These are phyloP conservation scores for Epinephelus lanceolatus DNA, from an alignment of 2,113 vertebrate genomes.

Conservation along the genomic window DNA sequence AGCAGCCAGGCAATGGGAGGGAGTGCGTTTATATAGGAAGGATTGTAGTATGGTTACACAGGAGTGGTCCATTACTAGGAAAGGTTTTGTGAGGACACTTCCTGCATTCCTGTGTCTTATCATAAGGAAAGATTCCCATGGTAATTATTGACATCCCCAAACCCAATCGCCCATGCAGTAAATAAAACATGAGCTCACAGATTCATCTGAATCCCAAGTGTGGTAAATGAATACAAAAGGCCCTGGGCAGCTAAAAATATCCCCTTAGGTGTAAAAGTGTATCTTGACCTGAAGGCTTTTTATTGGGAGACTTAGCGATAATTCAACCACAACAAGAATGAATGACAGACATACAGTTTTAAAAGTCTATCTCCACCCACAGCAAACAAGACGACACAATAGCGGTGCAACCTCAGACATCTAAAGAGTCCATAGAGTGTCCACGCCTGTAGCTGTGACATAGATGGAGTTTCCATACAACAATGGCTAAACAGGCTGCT, in stretches of 20 bases:
- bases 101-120: background rate
- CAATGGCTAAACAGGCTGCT: background rate
- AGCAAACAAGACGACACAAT: background rate
- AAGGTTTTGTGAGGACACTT: background rate
- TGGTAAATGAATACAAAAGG: background rate
- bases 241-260: background rate
- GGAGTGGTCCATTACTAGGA: background rate
- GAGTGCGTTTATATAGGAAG: background rate
- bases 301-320: background rate
- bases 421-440: too few relatives aligned
- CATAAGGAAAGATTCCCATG: background rate
- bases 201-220: too few relatives aligned
- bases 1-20: background rate
- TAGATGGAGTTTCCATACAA: slow-evolving; percentile 1
- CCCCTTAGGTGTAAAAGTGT: background rate
- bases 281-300: background rate
- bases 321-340: background rate
- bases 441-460: background rate
- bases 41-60: background rate
- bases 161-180: too few relatives aligned
- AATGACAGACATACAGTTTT: background rate
- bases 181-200: too few relatives aligned
- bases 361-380: background rate
- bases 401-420: background rate
- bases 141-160: background rate